Conservation (phyloP, 2,888 invertebrate species). For the Eupeodes latifasciatus region DNA sequence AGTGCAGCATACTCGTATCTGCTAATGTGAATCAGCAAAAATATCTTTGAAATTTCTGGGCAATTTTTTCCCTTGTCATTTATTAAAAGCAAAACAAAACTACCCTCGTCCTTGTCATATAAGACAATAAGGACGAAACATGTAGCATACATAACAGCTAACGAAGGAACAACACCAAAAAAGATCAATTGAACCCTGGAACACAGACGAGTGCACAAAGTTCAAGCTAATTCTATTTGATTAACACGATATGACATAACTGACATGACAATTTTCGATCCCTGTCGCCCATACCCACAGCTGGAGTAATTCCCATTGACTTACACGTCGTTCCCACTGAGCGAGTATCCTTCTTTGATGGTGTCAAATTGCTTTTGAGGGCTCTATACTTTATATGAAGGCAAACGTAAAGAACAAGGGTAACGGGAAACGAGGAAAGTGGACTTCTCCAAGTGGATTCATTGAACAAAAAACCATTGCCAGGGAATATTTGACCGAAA, state of each 20-base stretch:
- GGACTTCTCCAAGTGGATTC: constrained; percentile 72
- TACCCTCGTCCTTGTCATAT: constrained; percentile 55
- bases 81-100: constrained; percentile 19
- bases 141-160: constrained; percentile 12
- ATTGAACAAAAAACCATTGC: constrained; percentile 64
- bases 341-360: constrained; percentile 54
- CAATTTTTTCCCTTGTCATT: constrained; percentile 35
- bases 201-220: constrained; percentile 70
- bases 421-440: constrained; percentile 48
- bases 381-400: constrained; percentile 14
- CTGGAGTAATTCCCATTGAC: constrained; percentile 72
- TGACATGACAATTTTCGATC: constrained; percentile 75
- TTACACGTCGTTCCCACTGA: constrained; percentile 47
- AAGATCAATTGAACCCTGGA: constrained; percentile 71
- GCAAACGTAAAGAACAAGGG: neutral
- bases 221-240: constrained; percentile 74
- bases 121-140: constrained; percentile 50
- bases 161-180: constrained; percentile 2
- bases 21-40: constrained; percentile 23
- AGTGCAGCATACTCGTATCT: constrained; percentile 42
- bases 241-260: constrained; percentile 75
- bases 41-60: constrained; percentile 34
- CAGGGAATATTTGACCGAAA: constrained; percentile 67
- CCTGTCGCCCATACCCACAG: constrained; percentile 54
- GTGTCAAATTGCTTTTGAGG: constrained; percentile 74